These are phyloP conservation scores for Hyposoter dolosus DNA, from an alignment of 2,888 invertebrate genomes.

Conservation along the genomic window DNA sequence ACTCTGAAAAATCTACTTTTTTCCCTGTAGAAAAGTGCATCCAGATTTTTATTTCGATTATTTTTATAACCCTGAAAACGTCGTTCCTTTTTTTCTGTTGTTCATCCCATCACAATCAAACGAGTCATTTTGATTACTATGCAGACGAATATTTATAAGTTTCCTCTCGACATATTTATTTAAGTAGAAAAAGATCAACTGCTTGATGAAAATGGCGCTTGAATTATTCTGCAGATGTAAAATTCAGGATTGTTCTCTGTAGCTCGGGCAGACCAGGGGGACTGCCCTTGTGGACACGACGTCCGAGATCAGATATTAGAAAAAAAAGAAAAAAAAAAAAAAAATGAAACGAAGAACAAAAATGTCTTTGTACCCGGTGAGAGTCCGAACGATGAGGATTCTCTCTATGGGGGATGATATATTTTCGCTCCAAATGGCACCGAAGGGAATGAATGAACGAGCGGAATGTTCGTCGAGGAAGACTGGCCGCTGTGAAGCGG, in stretches of 20 bases:
- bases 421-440: conserved; percentile 75
- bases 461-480: conserved; percentile 71
- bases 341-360: conserved; percentile 10
- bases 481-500: conserved; percentile 75
- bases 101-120: neutral
- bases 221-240: conserved; percentile 7
- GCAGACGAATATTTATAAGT: neutral
- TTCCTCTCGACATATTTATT: neutral
- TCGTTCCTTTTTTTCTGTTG: neutral
- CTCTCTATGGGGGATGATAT: conserved; percentile 66
- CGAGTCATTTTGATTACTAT: neutral
- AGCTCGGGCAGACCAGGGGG: neutral
- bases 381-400: conserved; percentile 25
- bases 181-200: neutral
- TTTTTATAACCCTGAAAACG: neutral
- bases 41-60: neutral
- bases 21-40: neutral
- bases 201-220: neutral
- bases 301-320: conserved; percentile 29
- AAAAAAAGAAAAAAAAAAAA: conserved; percentile 11
- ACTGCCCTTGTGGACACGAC: conserved; percentile 1
- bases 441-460: conserved; percentile 68
- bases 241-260: conserved; percentile 23
- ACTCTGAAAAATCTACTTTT: neutral
- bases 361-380: conserved; percentile 41